Base-by-base conservation (phyloP, 2,888 invertebrate genomes). In the Idaea straminata region DNA sequence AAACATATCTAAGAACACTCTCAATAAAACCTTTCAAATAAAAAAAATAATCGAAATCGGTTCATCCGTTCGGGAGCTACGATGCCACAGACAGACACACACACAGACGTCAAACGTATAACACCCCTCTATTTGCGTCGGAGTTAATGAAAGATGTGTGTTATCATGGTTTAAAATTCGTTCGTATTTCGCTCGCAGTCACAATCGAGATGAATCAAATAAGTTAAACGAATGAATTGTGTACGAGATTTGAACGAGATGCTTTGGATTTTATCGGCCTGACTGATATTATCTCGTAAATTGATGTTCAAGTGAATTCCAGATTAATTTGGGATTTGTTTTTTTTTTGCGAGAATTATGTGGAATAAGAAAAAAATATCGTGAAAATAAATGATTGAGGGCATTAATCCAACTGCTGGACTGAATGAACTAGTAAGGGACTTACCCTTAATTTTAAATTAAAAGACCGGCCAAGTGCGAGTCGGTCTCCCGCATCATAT, bases 151-250 rank as follows among this genome's bases (percentile, higher is more conserved):
- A 25, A 25, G 25, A 25, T 25, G 3, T 25, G 3, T 25, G 3
- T 25, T 25, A 10, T 36, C 36, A 36, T 36, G 36, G 36, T 36
- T 36, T 36, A 7, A 7, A 10, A 7, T 36, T 36, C 10, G 36
- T 36, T 36, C 6, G 36, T 10, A 36, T 7, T 47, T 47, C 47
- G 47, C 47, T 47, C 6, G 73, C 71, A 65, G 70, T 70, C 70
- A 61, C 64, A 62, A 57, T 63, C 62, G 63, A 61, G 61, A 69
- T 61, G 69, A 68, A 68, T 68, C 64, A 69, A 70, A 67, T 64
- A 59, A 59, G 58, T 58, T 25, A 25, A 59, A 59, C 59, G 62
- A 61, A 65, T 64, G 63, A 66, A 62, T 63, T 59, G 62, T 67
- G 62, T 65, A 13, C 61, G 61, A 59, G 59, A 59, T 59, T 59